A percentile compares a stretch with the other conserved stretches of the same genome.
These are phyloP conservation scores for Drosophila nasuta DNA, from an alignment of 1,140 invertebrate genomes.

Conservation along the genomic window DNA sequence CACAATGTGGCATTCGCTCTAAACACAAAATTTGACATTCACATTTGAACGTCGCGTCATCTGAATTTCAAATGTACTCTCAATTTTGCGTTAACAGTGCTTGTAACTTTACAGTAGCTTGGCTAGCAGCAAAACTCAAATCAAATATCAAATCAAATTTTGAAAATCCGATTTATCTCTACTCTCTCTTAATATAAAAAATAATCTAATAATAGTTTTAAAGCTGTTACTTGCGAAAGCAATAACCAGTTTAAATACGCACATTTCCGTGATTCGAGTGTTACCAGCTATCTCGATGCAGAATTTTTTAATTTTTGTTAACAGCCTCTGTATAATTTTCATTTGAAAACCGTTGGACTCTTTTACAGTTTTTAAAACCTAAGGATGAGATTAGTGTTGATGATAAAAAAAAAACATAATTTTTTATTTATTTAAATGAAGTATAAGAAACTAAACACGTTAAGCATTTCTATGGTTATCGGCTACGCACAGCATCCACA, in stretches of 20 bases:
- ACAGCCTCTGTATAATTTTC: no score
- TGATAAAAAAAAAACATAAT: not conserved
- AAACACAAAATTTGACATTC: slow-evolving; percentile 18
- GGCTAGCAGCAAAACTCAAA: no score
- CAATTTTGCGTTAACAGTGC: slow-evolving; percentile 5
- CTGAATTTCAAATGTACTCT: not conserved
- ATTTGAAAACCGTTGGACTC: no score
- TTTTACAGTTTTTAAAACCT: no score
- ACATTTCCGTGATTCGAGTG: no score
- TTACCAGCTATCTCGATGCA: no score
- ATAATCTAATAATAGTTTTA: no score
- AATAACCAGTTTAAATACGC: no score
- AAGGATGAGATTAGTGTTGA: no score
- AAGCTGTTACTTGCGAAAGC: no score
- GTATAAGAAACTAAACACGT: not conserved
- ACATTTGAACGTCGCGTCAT: slow-evolving; percentile 15
- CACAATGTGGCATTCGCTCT: not conserved
- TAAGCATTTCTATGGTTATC: not conserved
- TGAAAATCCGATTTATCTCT: not conserved
- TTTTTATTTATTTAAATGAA: not conserved
- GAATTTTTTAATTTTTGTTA: no score
- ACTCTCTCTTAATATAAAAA: no score
- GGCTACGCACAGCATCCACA: slow-evolving; percentile 38
- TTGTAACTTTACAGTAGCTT: slow-evolving; percentile 4
- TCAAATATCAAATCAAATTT: not conserved